These are phyloP conservation scores for Sminthurinus aureus DNA, from an alignment of 2,888 invertebrate genomes.

Conservation along the genomic window DNA sequence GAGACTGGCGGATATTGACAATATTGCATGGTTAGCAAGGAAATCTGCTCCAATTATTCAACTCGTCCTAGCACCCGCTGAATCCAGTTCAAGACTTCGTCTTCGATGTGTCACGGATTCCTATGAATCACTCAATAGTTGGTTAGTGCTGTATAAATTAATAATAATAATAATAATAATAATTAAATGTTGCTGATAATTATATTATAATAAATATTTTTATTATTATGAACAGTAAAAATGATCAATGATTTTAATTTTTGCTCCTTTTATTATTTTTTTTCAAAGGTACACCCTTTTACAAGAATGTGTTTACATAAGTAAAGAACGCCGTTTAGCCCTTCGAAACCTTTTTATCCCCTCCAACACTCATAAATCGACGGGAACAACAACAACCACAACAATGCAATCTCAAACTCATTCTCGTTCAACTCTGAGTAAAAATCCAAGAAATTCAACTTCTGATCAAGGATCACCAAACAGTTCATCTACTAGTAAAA, in stretches of 20 bases:
- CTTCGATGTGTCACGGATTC: constrained; percentile 63
- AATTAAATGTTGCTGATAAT: no score
- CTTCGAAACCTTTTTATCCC: constrained; percentile 66
- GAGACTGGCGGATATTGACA: constrained; percentile 72
- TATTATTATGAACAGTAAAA: neutral
- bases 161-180: no score
- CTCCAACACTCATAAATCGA: constrained; percentile 49
- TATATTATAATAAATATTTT: neutral
- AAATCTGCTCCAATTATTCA: constrained; percentile 72
- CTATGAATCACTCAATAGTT: constrained; percentile 65
- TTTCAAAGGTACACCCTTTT: constrained; percentile 71
- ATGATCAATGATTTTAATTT: constrained; percentile 63
- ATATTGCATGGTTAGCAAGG: constrained; percentile 73
- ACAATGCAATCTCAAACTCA: neutral
- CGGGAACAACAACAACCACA: constrained; percentile 21
- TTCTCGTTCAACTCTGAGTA: constrained; percentile 10
- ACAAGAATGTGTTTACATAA: constrained; percentile 72
- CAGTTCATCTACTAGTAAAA: constrained; percentile 21
- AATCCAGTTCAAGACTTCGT: constrained; percentile 55
- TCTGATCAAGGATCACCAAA: constrained; percentile 35
- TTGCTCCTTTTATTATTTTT: no score
- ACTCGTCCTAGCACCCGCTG: constrained; percentile 63
- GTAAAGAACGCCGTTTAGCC: constrained; percentile 71
- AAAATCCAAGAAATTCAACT: neutral
- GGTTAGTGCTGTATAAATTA: neutral